Base-by-base conservation (phyloP, 2,888 invertebrate genomes). In the Calephelis perditalis region DNA sequence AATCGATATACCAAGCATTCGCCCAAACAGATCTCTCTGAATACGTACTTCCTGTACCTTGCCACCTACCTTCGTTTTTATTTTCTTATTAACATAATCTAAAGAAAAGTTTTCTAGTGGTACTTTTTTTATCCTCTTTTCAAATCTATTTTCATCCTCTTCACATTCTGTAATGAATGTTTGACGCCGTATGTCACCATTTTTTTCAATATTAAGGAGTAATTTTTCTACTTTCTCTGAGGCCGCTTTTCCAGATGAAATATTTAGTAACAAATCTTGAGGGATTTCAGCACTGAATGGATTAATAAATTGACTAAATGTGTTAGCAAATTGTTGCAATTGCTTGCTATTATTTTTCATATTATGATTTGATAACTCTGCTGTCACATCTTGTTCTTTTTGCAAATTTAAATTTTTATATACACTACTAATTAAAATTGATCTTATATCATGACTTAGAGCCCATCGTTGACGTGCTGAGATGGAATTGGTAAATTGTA, bases 381-480 rank as follows among this genome's bases (percentile, higher is more conserved):
- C 15, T 55, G 67, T 60, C 26, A 65, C 45, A 58, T 65, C 64
- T 59, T 63, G 64, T 8, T 63, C 12, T n/a, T 12, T 62, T 57
- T 44, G 44, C n/a, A 66, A 26, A n/a, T 37, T 56, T 43, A 62
- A 47, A 12, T 64, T 56, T 12, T 61, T 1, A 56, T 61, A 61
- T 12, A 60, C 57, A 11, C 58, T 37, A 61, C 61, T 62, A 45
- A 68, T 62, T 63, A 70, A 62, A 60, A 68, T 63, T 59, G 68
- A 67, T 70, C 70, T 65, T 59, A 67, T 35, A 61, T 67, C 60
- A 65, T 74, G 67, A 61, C 61, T 69, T 57, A 54, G 54, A n/a
- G 65, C 66, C 68, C 68, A 69, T n/a, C 67, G 63, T 56, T 68
- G 67, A 57, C 68, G 65, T 43, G 68, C 67, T 9, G 65, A 67